A percentile compares a stretch with the other conserved stretches of the same genome.
Evolutionary conservation across 2,888 invertebrate species (phyloP).

Genomic region (Cosmia trapezina): DNA sequence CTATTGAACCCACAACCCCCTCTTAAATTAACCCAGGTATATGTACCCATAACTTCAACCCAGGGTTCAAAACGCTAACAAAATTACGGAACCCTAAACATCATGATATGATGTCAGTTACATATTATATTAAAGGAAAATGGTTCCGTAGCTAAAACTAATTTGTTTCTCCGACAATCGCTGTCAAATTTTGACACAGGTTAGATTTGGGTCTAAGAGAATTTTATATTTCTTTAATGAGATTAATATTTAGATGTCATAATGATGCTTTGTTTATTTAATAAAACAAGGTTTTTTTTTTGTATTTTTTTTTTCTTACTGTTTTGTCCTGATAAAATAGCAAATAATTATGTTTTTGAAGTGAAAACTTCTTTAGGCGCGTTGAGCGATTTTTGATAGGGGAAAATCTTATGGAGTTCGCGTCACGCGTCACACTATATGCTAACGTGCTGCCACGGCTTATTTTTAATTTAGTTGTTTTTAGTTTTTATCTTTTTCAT

Average conservation of each 20-base stretch:
- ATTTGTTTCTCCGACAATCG: constrained; percentile 62
- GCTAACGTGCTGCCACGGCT: no score
- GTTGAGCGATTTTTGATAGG: no score
- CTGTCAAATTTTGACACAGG: constrained; percentile 67
- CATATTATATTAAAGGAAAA: constrained; percentile 54
- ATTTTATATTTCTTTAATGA: constrained; percentile 37
- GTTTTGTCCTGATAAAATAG: background rate
- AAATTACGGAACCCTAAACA: constrained; percentile 46
- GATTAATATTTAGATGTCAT: constrained; percentile 36
- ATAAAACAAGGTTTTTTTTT: background rate
- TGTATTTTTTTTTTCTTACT: background rate
- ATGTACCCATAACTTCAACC: constrained; percentile 25
- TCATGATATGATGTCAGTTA: constrained; percentile 44
- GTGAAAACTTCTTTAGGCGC: no score
- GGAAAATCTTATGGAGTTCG: no score
- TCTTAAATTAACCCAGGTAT: constrained; percentile 28
- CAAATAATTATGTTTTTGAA: background rate
- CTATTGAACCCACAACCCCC: background rate
- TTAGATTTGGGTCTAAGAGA: constrained; percentile 35
- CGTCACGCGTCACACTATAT: no score
- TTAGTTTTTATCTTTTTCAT: no score
- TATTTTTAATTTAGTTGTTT: no score
- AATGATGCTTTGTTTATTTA: constrained; percentile 2
- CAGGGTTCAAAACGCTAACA: constrained; percentile 31
- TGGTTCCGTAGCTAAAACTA: constrained; percentile 57